phyloP scores from a whole-genome alignment of 2,113 vertebrate species.

The Catharus minimus region DNA sequence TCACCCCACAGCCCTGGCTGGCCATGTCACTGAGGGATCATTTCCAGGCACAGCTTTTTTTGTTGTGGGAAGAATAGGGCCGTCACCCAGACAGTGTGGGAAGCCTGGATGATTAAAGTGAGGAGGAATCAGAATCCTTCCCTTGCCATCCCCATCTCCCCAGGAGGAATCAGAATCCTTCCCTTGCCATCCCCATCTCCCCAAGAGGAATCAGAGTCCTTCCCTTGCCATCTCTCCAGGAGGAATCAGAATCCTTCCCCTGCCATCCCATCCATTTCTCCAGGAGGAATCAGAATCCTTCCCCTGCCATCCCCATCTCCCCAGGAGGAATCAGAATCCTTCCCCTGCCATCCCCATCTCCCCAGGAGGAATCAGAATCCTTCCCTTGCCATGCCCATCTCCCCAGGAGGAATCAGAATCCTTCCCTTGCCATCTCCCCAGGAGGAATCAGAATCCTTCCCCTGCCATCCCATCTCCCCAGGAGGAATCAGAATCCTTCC shows the following conservation, averaged over 20 bases:
- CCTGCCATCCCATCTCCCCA: not conserved
- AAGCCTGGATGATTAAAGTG: not conserved
- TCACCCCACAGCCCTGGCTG: not conserved
- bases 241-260: too few species aligned
- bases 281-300: not conserved
- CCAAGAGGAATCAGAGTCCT: not conserved
- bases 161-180: too few species aligned
- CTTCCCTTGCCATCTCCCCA: not conserved
- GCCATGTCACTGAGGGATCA: not conserved
- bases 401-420: not conserved
- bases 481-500: too few species aligned
- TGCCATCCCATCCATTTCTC: too few species aligned
- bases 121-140: not conserved
- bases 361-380: not conserved
- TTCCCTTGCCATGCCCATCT: not conserved
- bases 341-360: not conserved
- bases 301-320: not conserved
- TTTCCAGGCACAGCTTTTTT: not conserved
- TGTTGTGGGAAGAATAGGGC: not conserved
- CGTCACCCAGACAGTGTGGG: rapidly evolving
- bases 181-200: too few species aligned
- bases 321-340: not conserved
- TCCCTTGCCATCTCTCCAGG: not conserved
- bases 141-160: not conserved
- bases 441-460: not conserved